These are phyloP conservation scores for Octonoba sinensis DNA, from an alignment of 2,888 invertebrate genomes.

Conservation along the genomic window DNA sequence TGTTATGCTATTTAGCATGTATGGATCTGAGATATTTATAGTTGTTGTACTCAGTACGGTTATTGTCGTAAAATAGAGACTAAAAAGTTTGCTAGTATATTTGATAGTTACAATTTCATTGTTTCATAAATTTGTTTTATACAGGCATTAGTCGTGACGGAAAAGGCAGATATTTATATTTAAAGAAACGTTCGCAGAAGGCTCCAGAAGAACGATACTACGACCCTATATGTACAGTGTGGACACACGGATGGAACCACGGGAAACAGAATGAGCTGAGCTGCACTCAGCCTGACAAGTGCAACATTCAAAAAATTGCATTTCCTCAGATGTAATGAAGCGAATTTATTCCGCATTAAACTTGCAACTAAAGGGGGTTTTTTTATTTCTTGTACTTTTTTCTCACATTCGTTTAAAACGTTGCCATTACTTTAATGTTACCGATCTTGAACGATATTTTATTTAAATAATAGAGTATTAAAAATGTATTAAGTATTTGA, in stretches of 20 bases:
- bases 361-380: no score
- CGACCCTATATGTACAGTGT: neutral
- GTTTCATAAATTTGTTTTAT: neutral
- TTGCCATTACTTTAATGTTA: no score
- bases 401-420: no score
- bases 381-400: no score
- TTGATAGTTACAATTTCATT: neutral
- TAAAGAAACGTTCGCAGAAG: conserved; percentile 20
- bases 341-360: no score
- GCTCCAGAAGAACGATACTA: conserved; percentile 24
- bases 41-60: no score
- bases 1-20: no score
- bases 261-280: conserved; percentile 22
- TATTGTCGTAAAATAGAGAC: no score
- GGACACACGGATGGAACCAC: conserved; percentile 34
- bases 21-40: no score
- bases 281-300: conserved; percentile 5
- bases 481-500: no score
- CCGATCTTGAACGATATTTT: no score
- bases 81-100: neutral
- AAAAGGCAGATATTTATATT: conserved; percentile 21
- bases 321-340: neutral
- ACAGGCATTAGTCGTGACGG: conserved; percentile 35
- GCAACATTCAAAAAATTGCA: conserved; percentile 16
- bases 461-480: no score